Evolutionary conservation across 2,797 vertebrate genomes (phyloP).

Genomic region (Urophycis tenuis): DNA sequence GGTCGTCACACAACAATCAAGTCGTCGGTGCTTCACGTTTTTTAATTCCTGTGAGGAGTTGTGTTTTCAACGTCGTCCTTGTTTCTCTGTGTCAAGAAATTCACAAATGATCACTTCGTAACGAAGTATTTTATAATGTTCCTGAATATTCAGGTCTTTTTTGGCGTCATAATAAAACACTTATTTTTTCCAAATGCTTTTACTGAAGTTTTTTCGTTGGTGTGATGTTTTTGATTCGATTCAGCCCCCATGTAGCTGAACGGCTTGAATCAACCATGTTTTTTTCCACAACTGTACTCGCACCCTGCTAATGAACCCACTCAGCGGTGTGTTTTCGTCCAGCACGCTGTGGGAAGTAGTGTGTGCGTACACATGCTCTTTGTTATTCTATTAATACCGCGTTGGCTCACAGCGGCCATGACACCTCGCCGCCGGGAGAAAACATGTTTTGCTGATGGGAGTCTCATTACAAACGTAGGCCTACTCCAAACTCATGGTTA

Average conservation of each 20-base stretch:
- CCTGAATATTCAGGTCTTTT: slow-evolving; percentile 68
- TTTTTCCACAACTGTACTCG: neutral
- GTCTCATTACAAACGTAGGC: too few species aligned
- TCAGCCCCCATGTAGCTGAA: too few species aligned
- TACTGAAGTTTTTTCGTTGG: slow-evolving; percentile 15
- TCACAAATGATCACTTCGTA: slow-evolving; percentile 79
- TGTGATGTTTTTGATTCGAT: neutral
- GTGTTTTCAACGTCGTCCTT: slow-evolving; percentile 36
- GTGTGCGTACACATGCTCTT: slow-evolving; percentile 23
- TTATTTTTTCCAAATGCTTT: slow-evolving; percentile 43
- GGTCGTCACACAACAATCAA: neutral
- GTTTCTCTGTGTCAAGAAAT: slow-evolving; percentile 54
- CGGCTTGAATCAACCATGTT: too few species aligned
- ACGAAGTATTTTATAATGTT: slow-evolving; percentile 74
- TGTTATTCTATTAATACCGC: slow-evolving; percentile 50
- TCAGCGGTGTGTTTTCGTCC: too few species aligned
- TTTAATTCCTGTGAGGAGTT: slow-evolving; percentile 51
- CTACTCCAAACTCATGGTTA: neutral
- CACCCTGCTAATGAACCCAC: too few species aligned
- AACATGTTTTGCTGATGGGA: slow-evolving; percentile 50
- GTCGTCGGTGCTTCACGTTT: slow-evolving; percentile 54
- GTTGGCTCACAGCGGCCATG: too few species aligned
- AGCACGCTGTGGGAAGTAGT: neutral
- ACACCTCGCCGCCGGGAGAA: slow-evolving; percentile 21
- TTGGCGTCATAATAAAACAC: slow-evolving; percentile 71